Evolutionary conservation across 2,888 invertebrate genomes (phyloP).

Genomic region (Brenthis ino): DNA sequence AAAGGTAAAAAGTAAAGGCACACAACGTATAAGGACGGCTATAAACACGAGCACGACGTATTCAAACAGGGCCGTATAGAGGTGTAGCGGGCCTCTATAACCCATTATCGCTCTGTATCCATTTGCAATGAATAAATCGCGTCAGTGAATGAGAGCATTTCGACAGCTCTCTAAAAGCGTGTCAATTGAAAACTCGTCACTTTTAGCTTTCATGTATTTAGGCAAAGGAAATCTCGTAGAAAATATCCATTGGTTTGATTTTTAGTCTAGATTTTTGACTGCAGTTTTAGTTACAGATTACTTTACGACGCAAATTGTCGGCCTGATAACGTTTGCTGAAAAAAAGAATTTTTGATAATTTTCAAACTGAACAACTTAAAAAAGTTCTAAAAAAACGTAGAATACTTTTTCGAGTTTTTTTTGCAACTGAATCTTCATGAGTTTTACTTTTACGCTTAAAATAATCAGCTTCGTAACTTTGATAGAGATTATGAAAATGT

Average conservation of each 20-base stretch:
- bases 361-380: too few relatives aligned
- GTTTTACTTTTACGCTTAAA: too few relatives aligned
- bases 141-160: background rate
- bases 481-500: too few relatives aligned
- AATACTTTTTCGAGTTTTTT: too few relatives aligned
- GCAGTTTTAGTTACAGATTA: background rate
- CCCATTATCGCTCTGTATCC: background rate
- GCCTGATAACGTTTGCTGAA: background rate
- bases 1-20: too few relatives aligned
- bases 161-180: background rate
- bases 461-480: too few relatives aligned
- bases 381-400: too few relatives aligned
- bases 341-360: too few relatives aligned
- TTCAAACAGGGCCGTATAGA: too few relatives aligned
- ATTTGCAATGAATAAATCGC: background rate
- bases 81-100: background rate
- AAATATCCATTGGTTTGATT: background rate
- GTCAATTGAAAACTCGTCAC: constrained; percentile 8
- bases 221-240: background rate
- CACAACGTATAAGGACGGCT: too few relatives aligned
- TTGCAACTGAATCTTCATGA: too few relatives aligned
- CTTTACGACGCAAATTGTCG: background rate
- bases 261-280: constrained; percentile 7
- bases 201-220: background rate
- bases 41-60: background rate